Evolutionary conservation across 2,797 vertebrate genomes (phyloP), one percentile per base, ranked within the genome.

Genomic region (Parauchenoglanis punctatus): DNA sequence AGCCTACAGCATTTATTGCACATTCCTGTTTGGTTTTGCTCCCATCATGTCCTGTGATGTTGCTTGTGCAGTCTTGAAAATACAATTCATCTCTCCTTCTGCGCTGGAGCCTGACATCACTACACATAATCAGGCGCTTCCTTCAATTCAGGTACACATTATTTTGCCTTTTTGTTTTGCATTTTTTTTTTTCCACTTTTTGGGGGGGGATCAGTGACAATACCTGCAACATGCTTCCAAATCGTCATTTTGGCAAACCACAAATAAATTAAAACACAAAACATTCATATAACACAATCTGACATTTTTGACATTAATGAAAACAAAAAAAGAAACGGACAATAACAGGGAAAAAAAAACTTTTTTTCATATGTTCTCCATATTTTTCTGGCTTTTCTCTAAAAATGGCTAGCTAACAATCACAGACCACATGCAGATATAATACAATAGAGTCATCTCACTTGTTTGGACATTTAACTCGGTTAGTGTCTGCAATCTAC

Each of bases 1-100:
- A 96, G 95, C 95, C 95, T 94, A 94, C 95, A 95, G 94, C 95
- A 94, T 96, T 96, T 96, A 96, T 96, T 96, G 96, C 96, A 96
- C 96, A 96, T 96, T 96, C 95, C 95, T 95, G 95, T 96, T 96
- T 95, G 95, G 95, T 96, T 95, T 96, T 94, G 95, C 94, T 92
- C 91, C 58, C 93, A 95, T 93, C 90, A 92, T 92, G 93, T 94
- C 91, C 93, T 85, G 86, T 88, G 91, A 93, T 93, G 92, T 92
- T 90, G 92, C 91, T 88, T 87, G 87, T 87, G 89, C 86, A 93
- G 92, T 92, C 87, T 93, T 91, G 77, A 93, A 91, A 80, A 87
- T 91, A 91, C 89, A 85, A 87, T 89, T 84, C 78, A 83, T 91
- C 87, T 68, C 75, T 89, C 82, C 87, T 84, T 72, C 86, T 83